Evolutionary conservation across 1,140 invertebrate species (phyloP).

Genomic region (Drosophila varians): DNA sequence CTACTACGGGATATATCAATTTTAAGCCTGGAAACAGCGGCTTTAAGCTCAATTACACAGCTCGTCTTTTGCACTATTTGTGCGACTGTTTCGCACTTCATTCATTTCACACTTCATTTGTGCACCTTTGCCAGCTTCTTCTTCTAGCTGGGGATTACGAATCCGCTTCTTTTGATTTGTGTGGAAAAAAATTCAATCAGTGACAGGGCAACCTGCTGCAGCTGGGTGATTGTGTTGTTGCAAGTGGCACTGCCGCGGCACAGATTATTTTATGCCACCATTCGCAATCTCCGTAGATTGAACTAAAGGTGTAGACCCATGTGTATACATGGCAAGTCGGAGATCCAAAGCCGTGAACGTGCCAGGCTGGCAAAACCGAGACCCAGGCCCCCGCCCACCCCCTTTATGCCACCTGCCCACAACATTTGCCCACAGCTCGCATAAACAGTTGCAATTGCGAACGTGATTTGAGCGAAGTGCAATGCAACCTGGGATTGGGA

Average conservation of each 20-base stretch:
- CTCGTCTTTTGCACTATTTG: slow-evolving; percentile 14
- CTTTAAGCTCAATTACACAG: slow-evolving; percentile 1
- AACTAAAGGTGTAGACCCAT: slow-evolving; percentile 20
- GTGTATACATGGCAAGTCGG: slow-evolving; percentile 9
- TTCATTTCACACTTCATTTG: slow-evolving; percentile 41
- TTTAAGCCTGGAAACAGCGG: background rate
- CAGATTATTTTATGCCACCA: slow-evolving; percentile 34
- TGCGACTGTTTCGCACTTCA: slow-evolving; percentile 33
- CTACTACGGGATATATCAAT: background rate
- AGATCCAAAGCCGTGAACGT: slow-evolving; percentile 32
- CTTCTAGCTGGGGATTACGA: slow-evolving; percentile 25
- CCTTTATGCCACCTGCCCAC: slow-evolving; percentile 11
- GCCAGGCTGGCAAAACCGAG: slow-evolving; percentile 20
- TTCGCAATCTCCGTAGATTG: slow-evolving; percentile 31
- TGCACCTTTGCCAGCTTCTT: slow-evolving; percentile 19
- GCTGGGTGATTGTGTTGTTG: no score
- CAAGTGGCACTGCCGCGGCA: slow-evolving; percentile 6
- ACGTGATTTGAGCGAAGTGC: slow-evolving; percentile 63
- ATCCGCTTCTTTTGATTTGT: slow-evolving; percentile 7
- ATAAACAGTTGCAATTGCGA: slow-evolving; percentile 76
- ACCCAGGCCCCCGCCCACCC: slow-evolving; percentile 8
- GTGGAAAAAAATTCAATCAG: slow-evolving; percentile 37
- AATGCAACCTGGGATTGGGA: slow-evolving; percentile 24
- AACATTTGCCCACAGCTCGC: slow-evolving; percentile 13
- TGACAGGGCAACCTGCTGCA: slow-evolving; percentile 28